A percentile compares a stretch with the other conserved stretches of the same genome.
Conservation (phyloP, 2,888 invertebrate species). For the Pheosia tremula region DNA sequence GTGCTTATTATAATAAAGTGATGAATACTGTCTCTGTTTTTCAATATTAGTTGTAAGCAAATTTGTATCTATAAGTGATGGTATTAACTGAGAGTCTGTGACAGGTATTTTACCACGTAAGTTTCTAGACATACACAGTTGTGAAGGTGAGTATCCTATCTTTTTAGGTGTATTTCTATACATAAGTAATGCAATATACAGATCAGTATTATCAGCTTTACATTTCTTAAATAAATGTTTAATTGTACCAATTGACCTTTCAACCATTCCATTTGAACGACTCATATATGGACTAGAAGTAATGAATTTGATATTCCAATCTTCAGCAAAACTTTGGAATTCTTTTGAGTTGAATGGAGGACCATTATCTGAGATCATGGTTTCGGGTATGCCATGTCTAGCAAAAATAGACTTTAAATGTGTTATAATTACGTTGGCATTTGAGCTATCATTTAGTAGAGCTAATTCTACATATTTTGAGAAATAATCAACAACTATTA, state of each 20-base stretch:
- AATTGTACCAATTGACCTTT: constrained; percentile 8
- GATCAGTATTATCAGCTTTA: constrained; percentile 8
- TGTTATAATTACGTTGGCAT: not conserved
- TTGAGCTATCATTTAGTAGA: not conserved
- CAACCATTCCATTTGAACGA: constrained; percentile 11
- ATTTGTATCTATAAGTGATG: not conserved
- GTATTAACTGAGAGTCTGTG: too few species aligned
- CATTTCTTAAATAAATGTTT: constrained; percentile 13
- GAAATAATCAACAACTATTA: not conserved
- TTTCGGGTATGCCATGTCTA: not conserved
- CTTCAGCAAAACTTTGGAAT: constrained; percentile 3
- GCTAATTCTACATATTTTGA: not conserved
- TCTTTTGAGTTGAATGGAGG: constrained; percentile 12
- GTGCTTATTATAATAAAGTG: constrained; percentile 7
- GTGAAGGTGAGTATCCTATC: constrained; percentile 8
- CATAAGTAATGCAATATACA: constrained; percentile 8
- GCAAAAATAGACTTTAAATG: constrained; percentile 1
- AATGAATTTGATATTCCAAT: constrained; percentile 10
- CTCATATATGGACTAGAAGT: constrained; percentile 11
- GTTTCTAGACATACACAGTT: constrained; percentile 9
- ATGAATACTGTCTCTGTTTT: constrained; percentile 4
- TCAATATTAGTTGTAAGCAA: constrained; percentile 2
- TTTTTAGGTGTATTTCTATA: constrained; percentile 13
- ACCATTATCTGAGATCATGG: constrained; percentile 12
- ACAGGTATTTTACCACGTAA: too few species aligned